Conservation (phyloP, 2,797 vertebrate species). For the Peromyscus attwateri region DNA sequence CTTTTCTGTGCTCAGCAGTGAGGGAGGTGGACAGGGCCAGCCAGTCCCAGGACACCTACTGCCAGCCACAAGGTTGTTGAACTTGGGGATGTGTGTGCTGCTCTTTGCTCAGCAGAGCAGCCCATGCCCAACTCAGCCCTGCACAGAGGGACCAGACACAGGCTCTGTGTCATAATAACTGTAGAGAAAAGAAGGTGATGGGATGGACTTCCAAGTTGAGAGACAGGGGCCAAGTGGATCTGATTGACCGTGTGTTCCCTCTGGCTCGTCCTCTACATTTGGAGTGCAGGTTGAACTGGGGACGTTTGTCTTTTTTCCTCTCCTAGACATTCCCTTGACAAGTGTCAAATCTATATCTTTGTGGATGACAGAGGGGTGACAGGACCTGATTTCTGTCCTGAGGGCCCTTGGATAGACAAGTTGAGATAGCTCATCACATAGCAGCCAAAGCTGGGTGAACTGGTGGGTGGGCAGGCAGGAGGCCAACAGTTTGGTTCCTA, state of each 20-base stretch:
- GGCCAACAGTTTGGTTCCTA: background rate
- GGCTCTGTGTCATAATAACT: background rate
- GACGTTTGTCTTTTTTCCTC: background rate
- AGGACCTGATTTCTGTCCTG: background rate
- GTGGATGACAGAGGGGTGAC: background rate
- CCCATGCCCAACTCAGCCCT: background rate
- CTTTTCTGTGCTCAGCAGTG: conserved; percentile 67
- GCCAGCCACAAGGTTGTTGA: conserved; percentile 67
- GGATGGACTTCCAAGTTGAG: background rate
- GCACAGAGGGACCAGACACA: background rate
- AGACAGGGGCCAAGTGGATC: too few species aligned
- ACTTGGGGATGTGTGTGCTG: conserved; percentile 61
- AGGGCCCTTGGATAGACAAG: background rate
- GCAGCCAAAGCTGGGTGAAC: background rate
- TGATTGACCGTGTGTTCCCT: fast-evolving
- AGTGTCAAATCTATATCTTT: background rate
- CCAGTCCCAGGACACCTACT: conserved; percentile 57
- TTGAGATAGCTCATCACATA: background rate
- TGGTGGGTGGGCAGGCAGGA: background rate
- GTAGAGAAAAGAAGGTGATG: background rate
- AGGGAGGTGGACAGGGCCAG: conserved; percentile 3
- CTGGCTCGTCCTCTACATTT: background rate
- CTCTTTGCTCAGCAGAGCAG: conserved; percentile 10
- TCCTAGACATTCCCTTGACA: background rate
- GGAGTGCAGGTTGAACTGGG: background rate